These are phyloP conservation scores for Patiria pectinifera DNA, from an alignment of 53 echinoderm and acorn worm species.

Conservation along the genomic window DNA sequence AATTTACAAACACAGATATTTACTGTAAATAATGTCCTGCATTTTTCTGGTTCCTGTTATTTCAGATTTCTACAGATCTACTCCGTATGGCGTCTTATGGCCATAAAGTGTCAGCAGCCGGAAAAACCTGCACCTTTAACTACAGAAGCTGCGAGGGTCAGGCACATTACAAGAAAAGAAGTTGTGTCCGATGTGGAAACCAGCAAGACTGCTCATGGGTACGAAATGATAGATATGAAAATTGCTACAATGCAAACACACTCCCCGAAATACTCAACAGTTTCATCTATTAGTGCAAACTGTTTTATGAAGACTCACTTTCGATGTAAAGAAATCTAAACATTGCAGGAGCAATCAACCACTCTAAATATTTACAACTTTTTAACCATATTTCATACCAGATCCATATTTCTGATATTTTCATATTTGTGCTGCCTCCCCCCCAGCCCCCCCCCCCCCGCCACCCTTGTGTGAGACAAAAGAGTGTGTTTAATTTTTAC, in stretches of 20 bases:
- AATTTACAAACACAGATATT: no score
- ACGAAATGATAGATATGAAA: neutral
- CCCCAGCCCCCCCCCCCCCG: no score
- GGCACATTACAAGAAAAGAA: neutral
- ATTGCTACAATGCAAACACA: neutral
- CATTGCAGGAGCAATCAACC: no score
- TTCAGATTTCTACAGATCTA: neutral
- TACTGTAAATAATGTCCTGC: no score
- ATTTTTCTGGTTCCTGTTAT: neutral
- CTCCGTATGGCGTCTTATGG: no score
- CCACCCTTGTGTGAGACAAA: neutral
- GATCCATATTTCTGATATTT: no score
- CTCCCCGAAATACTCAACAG: neutral
- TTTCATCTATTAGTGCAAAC: neutral
- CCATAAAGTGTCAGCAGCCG: neutral
- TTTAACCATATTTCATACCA: no score
- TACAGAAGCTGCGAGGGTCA: neutral
- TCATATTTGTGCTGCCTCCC: no score
- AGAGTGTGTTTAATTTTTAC: neutral
- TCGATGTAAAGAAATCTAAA: no score
- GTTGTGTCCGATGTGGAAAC: constrained; percentile 15
- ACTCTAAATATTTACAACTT: no score
- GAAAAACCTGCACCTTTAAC: neutral
- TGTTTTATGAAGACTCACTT: neutral
- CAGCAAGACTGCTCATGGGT: constrained; percentile 21